A percentile compares a stretch with the other conserved stretches of the same genome.
phyloP scores from a whole-genome alignment of 1,140 invertebrate species.

The Bombus consobrinus region DNA sequence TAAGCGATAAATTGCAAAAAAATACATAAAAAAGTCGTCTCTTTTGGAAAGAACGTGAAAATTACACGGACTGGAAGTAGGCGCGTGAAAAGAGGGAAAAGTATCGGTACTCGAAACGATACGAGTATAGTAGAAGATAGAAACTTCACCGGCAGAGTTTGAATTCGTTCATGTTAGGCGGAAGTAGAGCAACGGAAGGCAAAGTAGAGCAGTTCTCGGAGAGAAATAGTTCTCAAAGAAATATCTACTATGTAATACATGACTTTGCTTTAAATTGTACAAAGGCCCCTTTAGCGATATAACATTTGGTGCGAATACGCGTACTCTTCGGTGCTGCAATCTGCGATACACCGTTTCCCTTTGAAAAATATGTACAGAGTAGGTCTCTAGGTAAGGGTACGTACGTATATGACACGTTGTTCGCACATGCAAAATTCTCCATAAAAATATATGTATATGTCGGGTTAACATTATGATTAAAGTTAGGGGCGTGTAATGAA shows the following conservation, averaged over 20 bases:
- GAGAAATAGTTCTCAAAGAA: slow-evolving; percentile 63
- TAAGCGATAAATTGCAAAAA: neutral
- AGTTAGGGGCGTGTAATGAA: no score
- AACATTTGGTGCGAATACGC: slow-evolving; percentile 38
- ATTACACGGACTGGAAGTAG: neutral
- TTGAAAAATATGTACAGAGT: slow-evolving; percentile 34
- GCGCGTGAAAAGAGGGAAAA: neutral
- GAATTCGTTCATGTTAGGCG: slow-evolving; percentile 50
- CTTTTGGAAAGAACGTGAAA: no score
- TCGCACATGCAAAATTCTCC: neutral
- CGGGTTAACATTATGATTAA: no score
- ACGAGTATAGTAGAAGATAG: slow-evolving; percentile 27
- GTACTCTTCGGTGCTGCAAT: slow-evolving; percentile 25
- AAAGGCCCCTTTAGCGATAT: slow-evolving; percentile 60
- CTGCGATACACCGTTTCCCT: slow-evolving; percentile 18
- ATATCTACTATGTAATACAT: slow-evolving; percentile 57
- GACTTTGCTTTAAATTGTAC: slow-evolving; percentile 63
- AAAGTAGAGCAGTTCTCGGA: slow-evolving; percentile 51
- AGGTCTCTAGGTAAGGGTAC: neutral
- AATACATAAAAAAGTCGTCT: no score
- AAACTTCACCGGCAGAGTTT: slow-evolving; percentile 51
- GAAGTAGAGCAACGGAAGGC: slow-evolving; percentile 46
- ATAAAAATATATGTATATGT: no score
- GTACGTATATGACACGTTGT: neutral
- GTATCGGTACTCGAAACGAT: neutral